These are phyloP conservation scores for Aphelenchoides avenae DNA, from an alignment of 1,140 invertebrate genomes.

Conservation along the genomic window DNA sequence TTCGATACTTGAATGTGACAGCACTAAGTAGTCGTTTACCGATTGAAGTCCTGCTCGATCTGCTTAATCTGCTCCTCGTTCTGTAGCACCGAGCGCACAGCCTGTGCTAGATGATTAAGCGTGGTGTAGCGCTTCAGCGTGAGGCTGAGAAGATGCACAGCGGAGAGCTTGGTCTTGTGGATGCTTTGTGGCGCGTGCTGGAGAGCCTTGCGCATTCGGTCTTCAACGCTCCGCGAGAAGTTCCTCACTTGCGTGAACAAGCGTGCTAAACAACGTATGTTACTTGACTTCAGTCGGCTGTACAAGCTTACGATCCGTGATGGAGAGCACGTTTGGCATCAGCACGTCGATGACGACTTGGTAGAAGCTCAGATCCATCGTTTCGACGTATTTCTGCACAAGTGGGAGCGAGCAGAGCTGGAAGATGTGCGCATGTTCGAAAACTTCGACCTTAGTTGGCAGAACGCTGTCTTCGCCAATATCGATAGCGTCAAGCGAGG, in stretches of 20 bases:
- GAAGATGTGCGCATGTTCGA: constrained; percentile 64
- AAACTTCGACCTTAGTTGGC: not conserved
- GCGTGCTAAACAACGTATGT: too few relatives aligned
- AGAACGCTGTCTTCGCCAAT: constrained; percentile 2
- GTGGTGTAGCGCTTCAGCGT: constrained; percentile 91
- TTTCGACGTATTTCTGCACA: constrained; percentile 71
- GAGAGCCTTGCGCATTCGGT: constrained; percentile 80
- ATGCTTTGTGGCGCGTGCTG: constrained; percentile 76
- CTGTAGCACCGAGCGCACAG: constrained; percentile 87
- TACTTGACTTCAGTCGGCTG: not conserved
- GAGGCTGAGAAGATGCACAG: constrained; percentile 86
- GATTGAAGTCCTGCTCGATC: constrained; percentile 92
- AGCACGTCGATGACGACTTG: constrained; percentile 90
- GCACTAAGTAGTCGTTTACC: constrained; percentile 67
- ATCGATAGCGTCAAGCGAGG: not conserved
- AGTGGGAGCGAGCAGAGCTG: constrained; percentile 64
- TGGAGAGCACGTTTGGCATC: constrained; percentile 90
- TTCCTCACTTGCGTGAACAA: too few relatives aligned
- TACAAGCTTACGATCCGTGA: constrained; percentile 59
- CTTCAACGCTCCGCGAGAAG: constrained; percentile 84
- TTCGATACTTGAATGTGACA: constrained; percentile 10
- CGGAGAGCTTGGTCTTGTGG: constrained; percentile 72
- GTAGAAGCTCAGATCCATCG: constrained; percentile 86
- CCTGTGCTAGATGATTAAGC: constrained; percentile 93
- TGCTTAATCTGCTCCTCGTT: constrained; percentile 90